Conservation (phyloP, 2,888 invertebrate species). For the Thysanoteuthis rhombus region DNA sequence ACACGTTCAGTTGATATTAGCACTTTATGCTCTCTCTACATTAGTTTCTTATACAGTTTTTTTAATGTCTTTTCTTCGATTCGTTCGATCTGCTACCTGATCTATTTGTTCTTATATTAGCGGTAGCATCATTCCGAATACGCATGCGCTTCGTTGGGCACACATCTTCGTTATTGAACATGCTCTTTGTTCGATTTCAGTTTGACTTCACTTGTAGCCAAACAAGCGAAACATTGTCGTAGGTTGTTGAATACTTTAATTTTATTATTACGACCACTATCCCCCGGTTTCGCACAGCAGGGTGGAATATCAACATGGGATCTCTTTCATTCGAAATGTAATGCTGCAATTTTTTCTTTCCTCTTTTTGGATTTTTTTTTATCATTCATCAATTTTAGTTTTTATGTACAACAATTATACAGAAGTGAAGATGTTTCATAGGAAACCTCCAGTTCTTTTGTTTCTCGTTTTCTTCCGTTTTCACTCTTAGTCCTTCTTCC, state of each 20-base stretch:
- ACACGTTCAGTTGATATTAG: not conserved
- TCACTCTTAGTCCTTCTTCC: no score
- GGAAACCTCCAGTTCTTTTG: not conserved
- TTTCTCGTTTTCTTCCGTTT: not conserved
- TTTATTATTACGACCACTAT: not conserved
- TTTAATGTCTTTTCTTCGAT: not conserved
- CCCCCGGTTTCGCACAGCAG: not conserved
- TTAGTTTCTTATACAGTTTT: not conserved
- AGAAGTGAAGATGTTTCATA: not conserved
- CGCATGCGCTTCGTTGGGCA: not conserved
- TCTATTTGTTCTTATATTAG: not conserved
- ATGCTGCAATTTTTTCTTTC: not conserved
- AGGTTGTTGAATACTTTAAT: not conserved
- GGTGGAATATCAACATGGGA: not conserved
- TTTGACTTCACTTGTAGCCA: not conserved
- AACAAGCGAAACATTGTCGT: conserved; percentile 12
- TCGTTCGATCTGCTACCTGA: not conserved
- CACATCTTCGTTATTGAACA: not conserved
- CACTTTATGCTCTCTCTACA: not conserved
- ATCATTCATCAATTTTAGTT: not conserved
- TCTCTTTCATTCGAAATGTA: not conserved
- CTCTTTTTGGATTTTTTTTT: not conserved
- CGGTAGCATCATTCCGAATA: not conserved
- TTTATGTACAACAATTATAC: not conserved
- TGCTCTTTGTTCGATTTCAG: not conserved